phyloP scores from a whole-genome alignment of 2,888 invertebrate genomes.

The Caenorhabditis zanzibari region DNA sequence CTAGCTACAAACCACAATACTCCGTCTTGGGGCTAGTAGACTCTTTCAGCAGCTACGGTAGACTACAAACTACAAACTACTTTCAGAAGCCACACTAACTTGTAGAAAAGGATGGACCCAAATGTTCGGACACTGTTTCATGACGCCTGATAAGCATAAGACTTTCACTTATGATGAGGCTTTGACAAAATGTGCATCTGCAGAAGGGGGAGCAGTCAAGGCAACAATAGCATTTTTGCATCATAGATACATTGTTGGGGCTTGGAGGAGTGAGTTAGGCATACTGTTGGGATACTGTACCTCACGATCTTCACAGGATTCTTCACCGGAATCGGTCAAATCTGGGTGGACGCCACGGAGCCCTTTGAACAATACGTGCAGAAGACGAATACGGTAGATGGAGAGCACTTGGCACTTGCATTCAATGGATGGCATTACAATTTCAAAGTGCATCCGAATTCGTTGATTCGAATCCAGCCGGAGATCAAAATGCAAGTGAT shows the following conservation, averaged over 20 bases:
- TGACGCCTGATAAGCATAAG: neutral
- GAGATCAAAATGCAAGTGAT: neutral
- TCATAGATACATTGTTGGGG: constrained; percentile 19
- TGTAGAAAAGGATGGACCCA: constrained; percentile 14
- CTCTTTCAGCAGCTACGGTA: no score
- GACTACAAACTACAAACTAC: no score
- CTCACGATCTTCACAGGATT: neutral
- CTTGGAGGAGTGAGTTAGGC: constrained; percentile 31
- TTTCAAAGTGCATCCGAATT: neutral
- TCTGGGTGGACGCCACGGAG: constrained; percentile 33
- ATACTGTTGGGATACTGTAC: no score
- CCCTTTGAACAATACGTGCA: constrained; percentile 14
- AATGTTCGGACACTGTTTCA: constrained; percentile 31
- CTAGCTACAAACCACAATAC: no score
- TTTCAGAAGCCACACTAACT: constrained; percentile 5
- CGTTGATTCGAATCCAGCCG: constrained; percentile 7
- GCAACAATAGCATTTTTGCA: constrained; percentile 7
- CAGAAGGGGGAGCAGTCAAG: no score
- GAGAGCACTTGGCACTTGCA: constrained; percentile 2
- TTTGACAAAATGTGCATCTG: neutral
- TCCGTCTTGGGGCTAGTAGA: no score
- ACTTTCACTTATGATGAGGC: neutral
- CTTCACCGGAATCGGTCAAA: constrained; percentile 14
- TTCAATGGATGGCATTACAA: constrained; percentile 12
- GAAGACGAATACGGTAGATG: constrained; percentile 11